These are phyloP conservation scores for Illadopsis cleaveri DNA, from an alignment of 2,113 vertebrate genomes.

Conservation along the genomic window DNA sequence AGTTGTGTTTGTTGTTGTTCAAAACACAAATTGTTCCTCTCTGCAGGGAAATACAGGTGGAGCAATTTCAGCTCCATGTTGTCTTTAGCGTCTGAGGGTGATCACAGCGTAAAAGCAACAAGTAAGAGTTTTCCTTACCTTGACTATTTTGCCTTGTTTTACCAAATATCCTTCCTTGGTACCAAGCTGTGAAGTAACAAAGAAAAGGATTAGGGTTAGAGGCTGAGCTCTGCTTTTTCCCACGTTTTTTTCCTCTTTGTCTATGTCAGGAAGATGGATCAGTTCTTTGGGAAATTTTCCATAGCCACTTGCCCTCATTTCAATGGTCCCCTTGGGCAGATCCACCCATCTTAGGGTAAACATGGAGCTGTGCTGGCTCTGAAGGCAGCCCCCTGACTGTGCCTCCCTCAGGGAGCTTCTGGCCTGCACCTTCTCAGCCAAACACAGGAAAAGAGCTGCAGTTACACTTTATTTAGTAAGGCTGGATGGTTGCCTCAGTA, in stretches of 20 bases:
- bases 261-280: accelerated
- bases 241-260: neutral
- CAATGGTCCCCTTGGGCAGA: accelerated
- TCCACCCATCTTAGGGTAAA: accelerated
- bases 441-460: neutral
- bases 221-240: neutral
- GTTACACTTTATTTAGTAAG: neutral
- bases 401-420: neutral
- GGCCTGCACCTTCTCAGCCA: neutral
- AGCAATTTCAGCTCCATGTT: neutral
- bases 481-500: neutral
- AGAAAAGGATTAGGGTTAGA: neutral
- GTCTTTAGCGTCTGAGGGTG: neutral
- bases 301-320: accelerated
- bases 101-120: neutral
- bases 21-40: neutral
- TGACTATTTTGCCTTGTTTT: constrained; percentile 90
- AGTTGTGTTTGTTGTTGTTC: neutral
- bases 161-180: constrained; percentile 96
- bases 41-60: neutral
- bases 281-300: neutral
- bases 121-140: constrained; percentile 71
- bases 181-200: constrained; percentile 83
- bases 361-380: neutral
- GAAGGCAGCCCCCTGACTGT: neutral